A percentile compares a stretch with the other conserved stretches of the same genome.
These are phyloP conservation scores for Drosophila phalerata DNA, from an alignment of 2,888 invertebrate genomes.

Conservation along the genomic window DNA sequence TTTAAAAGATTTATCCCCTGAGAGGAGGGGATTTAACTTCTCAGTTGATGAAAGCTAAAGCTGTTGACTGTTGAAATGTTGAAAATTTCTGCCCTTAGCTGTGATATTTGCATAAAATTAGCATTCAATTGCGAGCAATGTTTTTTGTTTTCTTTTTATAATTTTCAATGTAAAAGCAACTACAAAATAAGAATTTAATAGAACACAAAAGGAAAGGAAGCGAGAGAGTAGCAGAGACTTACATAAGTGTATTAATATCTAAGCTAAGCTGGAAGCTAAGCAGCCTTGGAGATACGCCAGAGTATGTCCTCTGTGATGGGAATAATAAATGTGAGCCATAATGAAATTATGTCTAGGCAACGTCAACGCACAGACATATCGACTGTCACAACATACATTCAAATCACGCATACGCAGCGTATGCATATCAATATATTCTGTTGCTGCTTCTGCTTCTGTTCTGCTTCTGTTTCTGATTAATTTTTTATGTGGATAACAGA, in stretches of 20 bases:
- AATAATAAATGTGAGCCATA: constrained; percentile 48
- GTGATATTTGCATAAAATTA: constrained; percentile 44
- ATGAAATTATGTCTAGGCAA: constrained; percentile 58
- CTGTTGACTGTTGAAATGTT: constrained; percentile 19
- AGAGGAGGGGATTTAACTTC: constrained; percentile 10
- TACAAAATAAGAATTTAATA: constrained; percentile 34
- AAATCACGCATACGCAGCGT: constrained; percentile 75
- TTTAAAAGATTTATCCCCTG: constrained; percentile 49
- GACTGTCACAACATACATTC: constrained; percentile 41
- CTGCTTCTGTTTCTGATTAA: not conserved
- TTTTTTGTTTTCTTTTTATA: not conserved
- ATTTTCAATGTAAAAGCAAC: constrained; percentile 12
- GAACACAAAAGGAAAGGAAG: not conserved
- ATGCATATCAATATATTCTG: constrained; percentile 49
- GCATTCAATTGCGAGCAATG: constrained; percentile 23
- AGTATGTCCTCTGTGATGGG: constrained; percentile 26
- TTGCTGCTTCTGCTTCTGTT: not conserved
- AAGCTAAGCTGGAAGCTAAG: constrained; percentile 18
- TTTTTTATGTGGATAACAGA: constrained; percentile 20
- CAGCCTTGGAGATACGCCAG: constrained; percentile 1
- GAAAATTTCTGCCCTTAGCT: constrained; percentile 7
- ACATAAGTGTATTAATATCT: constrained; percentile 29
- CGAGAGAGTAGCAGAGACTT: constrained; percentile 7
- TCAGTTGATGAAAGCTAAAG: constrained; percentile 37
- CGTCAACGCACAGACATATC: constrained; percentile 40